Conservation (phyloP, 1,140 invertebrate species). For the Dysdera silvatica region DNA sequence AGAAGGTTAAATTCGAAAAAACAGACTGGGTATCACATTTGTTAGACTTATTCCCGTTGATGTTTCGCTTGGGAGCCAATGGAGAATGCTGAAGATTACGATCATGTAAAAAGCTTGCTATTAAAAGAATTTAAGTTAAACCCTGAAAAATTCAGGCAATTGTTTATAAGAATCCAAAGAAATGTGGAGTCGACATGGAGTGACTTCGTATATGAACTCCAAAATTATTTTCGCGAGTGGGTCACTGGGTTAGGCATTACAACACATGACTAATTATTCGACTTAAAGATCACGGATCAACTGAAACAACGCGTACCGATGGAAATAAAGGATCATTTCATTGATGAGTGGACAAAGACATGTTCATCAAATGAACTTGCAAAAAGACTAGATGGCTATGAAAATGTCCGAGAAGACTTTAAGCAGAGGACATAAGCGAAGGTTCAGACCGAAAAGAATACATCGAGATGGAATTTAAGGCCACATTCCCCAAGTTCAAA, state of each 20-base stretch:
- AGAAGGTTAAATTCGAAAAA: too few species aligned
- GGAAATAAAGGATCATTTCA: not conserved
- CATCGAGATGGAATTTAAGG: too few species aligned
- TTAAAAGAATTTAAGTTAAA: not conserved
- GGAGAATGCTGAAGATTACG: not conserved
- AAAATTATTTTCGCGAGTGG: not conserved
- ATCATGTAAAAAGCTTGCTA: not conserved
- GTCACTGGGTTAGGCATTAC: not conserved
- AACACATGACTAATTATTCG: not conserved
- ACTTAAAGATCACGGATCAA: not conserved
- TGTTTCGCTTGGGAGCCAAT: not conserved
- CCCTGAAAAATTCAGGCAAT: conserved; percentile 3
- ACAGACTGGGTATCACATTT: too few species aligned
- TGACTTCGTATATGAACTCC: not conserved
- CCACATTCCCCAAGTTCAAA: too few species aligned
- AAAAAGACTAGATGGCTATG: not conserved
- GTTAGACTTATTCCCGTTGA: too few species aligned
- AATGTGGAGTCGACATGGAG: not conserved
- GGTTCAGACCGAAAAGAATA: too few species aligned
- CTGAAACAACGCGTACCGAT: not conserved
- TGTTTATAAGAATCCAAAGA: not conserved
- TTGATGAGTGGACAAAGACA: not conserved
- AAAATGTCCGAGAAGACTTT: too few species aligned
- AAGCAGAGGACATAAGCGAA: too few species aligned
- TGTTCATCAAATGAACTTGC: not conserved